Conservation (phyloP, 2,888 invertebrate species). For the Sceliomorpha sp. region DNA sequence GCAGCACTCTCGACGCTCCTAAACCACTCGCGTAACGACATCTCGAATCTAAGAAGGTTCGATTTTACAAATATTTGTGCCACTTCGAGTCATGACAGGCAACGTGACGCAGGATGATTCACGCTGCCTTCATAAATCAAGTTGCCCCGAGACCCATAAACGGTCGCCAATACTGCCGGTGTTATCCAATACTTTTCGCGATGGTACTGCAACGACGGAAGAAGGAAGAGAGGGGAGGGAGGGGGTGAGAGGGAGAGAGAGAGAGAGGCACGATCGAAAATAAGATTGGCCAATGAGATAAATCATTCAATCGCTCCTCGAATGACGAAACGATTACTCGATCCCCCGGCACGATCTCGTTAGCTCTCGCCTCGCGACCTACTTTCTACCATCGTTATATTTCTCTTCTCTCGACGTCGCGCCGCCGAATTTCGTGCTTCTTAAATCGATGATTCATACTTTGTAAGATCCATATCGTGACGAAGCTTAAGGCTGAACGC, state of each 20-base stretch:
- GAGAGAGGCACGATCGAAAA: slow-evolving; percentile 28
- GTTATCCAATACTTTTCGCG: slow-evolving; percentile 28
- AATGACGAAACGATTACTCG: slow-evolving; percentile 59
- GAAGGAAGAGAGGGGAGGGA: no score
- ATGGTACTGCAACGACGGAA: slow-evolving; percentile 19
- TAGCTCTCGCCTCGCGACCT: slow-evolving; percentile 60
- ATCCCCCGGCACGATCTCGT: slow-evolving; percentile 63
- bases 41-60: no score
- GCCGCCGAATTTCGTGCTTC: slow-evolving; percentile 35
- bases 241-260: no score
- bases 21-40: no score
- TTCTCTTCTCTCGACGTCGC: slow-evolving; percentile 21
- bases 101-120: slow-evolving; percentile 13
- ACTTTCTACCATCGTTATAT: slow-evolving; percentile 55
- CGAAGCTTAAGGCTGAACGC: slow-evolving; percentile 6
- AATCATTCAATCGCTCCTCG: slow-evolving; percentile 43
- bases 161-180: slow-evolving; percentile 3
- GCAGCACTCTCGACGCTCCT: no score
- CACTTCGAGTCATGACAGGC: no score
- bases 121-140: slow-evolving; percentile 23
- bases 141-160: neutral
- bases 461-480: slow-evolving; percentile 21
- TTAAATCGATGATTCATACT: slow-evolving; percentile 36
- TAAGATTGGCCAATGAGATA: slow-evolving; percentile 40
- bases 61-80: neutral